Evolutionary conservation across 2,888 invertebrate genomes (phyloP).

Genomic region (Agrypnus murinus): DNA sequence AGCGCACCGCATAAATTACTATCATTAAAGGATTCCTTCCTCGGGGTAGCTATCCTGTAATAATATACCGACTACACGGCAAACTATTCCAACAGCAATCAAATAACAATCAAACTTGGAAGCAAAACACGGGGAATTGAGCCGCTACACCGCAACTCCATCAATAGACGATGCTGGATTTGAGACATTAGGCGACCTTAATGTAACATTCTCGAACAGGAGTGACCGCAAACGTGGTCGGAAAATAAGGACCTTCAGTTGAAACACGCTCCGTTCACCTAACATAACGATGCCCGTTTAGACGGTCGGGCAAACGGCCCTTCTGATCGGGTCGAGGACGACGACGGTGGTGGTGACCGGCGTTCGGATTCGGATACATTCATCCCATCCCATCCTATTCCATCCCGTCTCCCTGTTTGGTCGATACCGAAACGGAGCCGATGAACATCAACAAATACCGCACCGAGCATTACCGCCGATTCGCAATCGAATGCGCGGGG

Average conservation of each 20-base stretch:
- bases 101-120: conserved; percentile 62
- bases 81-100: conserved; percentile 61
- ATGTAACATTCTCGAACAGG: conserved; percentile 51
- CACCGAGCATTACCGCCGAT: conserved; percentile 43
- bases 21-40: conserved; percentile 35
- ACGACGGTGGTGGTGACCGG: conserved; percentile 5
- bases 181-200: conserved; percentile 54
- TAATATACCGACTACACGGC: conserved; percentile 45
- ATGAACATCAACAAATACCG: conserved; percentile 45
- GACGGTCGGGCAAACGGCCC: conserved; percentile 25
- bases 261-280: conserved; percentile 41
- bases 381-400: conserved; percentile 28
- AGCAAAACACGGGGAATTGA: conserved; percentile 50
- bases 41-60: conserved; percentile 31
- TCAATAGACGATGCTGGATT: conserved; percentile 55
- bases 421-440: conserved; percentile 43
- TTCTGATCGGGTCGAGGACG: conserved; percentile 18
- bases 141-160: conserved; percentile 52
- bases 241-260: conserved; percentile 35
- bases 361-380: conserved; percentile 17
- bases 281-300: conserved; percentile 33
- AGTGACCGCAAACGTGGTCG: conserved; percentile 50
- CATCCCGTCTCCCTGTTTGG: conserved; percentile 16
- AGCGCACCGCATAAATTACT: conserved; percentile 35
- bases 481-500: conserved; percentile 39